Base-by-base conservation (phyloP, 2,113 vertebrate species). In the Xenopus laevis region DNA sequence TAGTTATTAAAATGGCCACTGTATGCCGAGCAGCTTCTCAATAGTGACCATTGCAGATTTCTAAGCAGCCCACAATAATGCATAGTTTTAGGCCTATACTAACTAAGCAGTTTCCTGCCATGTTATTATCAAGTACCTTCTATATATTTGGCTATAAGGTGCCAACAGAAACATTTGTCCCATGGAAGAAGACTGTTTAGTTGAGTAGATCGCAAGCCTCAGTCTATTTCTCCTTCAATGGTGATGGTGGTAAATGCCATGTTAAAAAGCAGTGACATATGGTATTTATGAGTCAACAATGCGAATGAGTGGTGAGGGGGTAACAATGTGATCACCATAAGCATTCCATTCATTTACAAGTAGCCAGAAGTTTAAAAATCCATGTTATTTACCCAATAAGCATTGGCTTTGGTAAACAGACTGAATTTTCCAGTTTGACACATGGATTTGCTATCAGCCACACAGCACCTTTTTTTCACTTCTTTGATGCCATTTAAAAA, bases 1-100 rank as follows among this genome's bases (percentile, higher is more conserved):
- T 73, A 73, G 44, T 74, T 47, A 64, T 64, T 65, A 66, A 61
- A 16, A 75, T 57, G 50, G n/a, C 17, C 45, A 67, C 17, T 15
- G 57, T 23, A 45, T 50, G 72, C 7, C 20, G 27, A 75, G 53
- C 16, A 53, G 21, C 46, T 57, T 40, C 40, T 50, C 65, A 75
- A 60, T 53, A 52, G 58, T 23, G 15, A 44, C 58, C 8, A 40
- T 45, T 61, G 27, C 4, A 27, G 33, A 55, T 58, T 45, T 45
- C 15, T 65, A 64, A 46, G 50, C 18, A 60, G 64, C 65, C 30
- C 57, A 68, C 53, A 40, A 50, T 55, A 68, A 75, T 68, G 55
- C 57, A 75, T 68, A 68, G 65, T 45, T 68, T 53, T 13, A 40
- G 64, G 23, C 10, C 21, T 17, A 21, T 68, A 68, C 55, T 59